These are phyloP conservation scores for Chascanopsetta lugubris DNA, from an alignment of 2,113 vertebrate species.

Conservation along the genomic window DNA sequence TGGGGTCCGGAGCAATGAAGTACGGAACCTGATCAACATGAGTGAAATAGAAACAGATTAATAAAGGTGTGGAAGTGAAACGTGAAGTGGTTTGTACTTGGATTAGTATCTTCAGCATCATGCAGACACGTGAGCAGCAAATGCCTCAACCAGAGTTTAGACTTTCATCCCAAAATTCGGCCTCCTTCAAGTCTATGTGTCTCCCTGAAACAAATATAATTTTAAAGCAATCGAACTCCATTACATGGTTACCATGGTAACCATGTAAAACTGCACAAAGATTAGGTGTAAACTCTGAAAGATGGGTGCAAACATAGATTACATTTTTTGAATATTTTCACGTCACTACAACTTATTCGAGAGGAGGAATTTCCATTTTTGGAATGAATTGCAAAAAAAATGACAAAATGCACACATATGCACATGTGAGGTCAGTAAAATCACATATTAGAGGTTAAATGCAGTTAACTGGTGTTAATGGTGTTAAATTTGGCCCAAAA, in stretches of 20 bases:
- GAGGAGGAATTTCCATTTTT: conserved; percentile 15
- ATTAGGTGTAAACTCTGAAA: neutral
- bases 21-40: conserved; percentile 80
- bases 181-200: neutral
- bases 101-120: conserved; percentile 9
- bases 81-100: neutral
- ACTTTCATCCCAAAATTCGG: conserved; percentile 48
- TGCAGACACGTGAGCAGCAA: neutral
- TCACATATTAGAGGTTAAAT: conserved; percentile 18
- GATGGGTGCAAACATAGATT: neutral
- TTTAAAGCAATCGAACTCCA: too few relatives aligned
- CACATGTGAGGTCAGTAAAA: neutral
- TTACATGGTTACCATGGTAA: neutral
- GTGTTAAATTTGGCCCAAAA: conserved; percentile 4
- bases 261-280: neutral
- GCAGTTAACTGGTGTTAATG: conserved; percentile 13
- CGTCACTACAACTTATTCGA: neutral
- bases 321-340: neutral
- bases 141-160: conserved; percentile 8
- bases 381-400: conserved; percentile 38
- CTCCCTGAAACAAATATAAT: too few relatives aligned
- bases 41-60: neutral
- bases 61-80: neutral
- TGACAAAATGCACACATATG: neutral
- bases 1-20: conserved; percentile 87